Base-by-base conservation (phyloP, 30 jellyfish, hydroid and myxozoan genomes). In the Nemopilema nomurai region DNA sequence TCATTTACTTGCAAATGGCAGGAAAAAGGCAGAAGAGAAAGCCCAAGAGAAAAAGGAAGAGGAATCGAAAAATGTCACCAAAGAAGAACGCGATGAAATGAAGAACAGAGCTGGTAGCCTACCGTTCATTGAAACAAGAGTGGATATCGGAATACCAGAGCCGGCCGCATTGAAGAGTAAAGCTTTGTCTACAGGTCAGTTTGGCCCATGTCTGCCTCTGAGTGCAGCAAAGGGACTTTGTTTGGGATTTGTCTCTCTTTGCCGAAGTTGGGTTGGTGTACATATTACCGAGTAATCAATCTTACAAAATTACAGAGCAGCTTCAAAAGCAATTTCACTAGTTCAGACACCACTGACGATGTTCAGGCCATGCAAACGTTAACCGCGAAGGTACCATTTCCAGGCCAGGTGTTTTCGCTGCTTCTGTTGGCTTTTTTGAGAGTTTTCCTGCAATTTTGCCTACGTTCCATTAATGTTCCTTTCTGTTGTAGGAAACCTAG, bases 101-200 rank as follows among this genome's bases (percentile, higher is more conserved):
- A 84, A 80, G 32, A 82, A 88, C 71, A 33, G 81, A 6, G 91
- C 84, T n/a, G 92, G 81, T n/a, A 81, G 90, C 50, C 66, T 79
- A 62, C 85, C 87, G 24, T 87, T 65, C 20, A 50, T 79, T 31
- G 51, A 77, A 22, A 53, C 77, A 20, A 23, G 86, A 28, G 64
- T 62, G 21, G 69, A 70, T 29, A 19, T 16, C 74, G 91, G 69
- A 66, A 82, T 82, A n/a, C 91, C 91, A 0, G 91, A 82, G 41
- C 79, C 91, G 8, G 91, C 79, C 0, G 82, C 57, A 19, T 28
- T 69, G 67, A 69, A 69, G 27, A 50, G 49, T 22, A 82, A 82
- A 23, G 91, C 91, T 23, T 69, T 82, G 84, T 82, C 91, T 27
- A 82, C 91, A 53, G 91, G 91, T 67, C 4, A 49, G 63, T 30